A percentile compares a stretch with the other conserved stretches of the same genome.
phyloP scores from a whole-genome alignment of 2,888 invertebrate genomes.

The Hyppa rectilinea region DNA sequence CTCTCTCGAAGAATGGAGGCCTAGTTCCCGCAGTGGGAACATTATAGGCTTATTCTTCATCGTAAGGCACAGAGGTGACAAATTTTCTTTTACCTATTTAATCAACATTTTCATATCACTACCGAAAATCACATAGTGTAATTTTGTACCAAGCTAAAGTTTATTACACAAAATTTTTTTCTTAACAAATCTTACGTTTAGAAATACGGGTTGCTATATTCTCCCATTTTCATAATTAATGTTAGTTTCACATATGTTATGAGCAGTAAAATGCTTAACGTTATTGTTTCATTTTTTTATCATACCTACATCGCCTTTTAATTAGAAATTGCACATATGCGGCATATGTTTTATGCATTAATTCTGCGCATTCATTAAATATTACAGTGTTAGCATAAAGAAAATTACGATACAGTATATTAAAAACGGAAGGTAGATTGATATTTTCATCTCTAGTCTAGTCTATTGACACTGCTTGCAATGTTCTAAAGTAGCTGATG shows the following conservation, averaged over 20 bases:
- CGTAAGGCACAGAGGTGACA: neutral
- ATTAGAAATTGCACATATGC: conserved; percentile 20
- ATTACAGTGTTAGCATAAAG: conserved; percentile 7
- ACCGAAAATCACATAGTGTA: no score
- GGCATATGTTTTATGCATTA: conserved; percentile 23
- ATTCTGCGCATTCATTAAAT: conserved; percentile 31
- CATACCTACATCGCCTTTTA: neutral
- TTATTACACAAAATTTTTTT: neutral
- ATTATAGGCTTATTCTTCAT: no score
- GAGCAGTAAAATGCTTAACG: neutral
- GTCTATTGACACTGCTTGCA: no score
- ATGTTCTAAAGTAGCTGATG: no score
- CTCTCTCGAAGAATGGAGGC: no score
- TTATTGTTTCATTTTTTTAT: conserved; percentile 16
- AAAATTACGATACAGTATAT: neutral
- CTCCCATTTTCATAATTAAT: neutral
- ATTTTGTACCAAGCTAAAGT: neutral
- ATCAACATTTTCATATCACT: neutral
- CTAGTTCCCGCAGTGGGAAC: no score
- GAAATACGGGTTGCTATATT: neutral
- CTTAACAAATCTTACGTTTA: neutral
- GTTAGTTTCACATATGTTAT: conserved; percentile 8
- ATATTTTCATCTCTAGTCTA: no score
- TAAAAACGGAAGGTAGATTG: no score
- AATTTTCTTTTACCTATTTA: neutral